Evolutionary conservation across 2,797 vertebrate genomes (phyloP).

Genomic region (Mus spretus): DNA sequence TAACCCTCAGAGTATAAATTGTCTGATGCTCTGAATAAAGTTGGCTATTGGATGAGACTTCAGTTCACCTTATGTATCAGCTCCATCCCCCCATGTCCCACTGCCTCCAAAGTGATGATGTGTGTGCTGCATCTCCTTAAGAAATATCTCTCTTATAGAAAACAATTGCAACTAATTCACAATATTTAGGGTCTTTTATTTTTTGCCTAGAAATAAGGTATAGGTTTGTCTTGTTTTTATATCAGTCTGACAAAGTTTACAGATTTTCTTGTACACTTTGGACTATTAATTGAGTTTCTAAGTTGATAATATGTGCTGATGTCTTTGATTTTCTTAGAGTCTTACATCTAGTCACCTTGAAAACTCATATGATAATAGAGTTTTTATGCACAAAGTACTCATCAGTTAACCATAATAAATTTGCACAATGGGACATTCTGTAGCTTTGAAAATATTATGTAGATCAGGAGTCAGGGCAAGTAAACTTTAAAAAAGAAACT

Average conservation of each 20-base stretch:
- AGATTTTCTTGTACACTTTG: neutral
- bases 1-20: neutral
- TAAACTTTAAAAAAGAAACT: neutral
- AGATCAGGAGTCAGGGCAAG: neutral
- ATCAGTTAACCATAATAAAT: neutral
- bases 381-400: neutral
- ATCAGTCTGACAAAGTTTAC: conserved; percentile 20
- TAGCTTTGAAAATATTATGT: conserved; percentile 19
- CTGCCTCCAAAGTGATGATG: neutral
- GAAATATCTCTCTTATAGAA: neutral
- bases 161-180: neutral
- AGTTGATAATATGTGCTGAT: neutral
- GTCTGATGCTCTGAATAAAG: neutral
- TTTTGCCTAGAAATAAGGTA: conserved; percentile 1
- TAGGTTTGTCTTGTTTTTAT: neutral
- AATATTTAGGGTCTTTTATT: neutral
- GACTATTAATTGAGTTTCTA: neutral
- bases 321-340: conserved; percentile 29
- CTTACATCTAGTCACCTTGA: neutral
- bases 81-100: neutral
- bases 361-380: neutral
- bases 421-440: conserved; percentile 22
- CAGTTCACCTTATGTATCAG: neutral
- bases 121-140: neutral
- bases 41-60: neutral